Base-by-base conservation (phyloP, 1,140 invertebrate species). In the Temnothorax nylanderi region DNA sequence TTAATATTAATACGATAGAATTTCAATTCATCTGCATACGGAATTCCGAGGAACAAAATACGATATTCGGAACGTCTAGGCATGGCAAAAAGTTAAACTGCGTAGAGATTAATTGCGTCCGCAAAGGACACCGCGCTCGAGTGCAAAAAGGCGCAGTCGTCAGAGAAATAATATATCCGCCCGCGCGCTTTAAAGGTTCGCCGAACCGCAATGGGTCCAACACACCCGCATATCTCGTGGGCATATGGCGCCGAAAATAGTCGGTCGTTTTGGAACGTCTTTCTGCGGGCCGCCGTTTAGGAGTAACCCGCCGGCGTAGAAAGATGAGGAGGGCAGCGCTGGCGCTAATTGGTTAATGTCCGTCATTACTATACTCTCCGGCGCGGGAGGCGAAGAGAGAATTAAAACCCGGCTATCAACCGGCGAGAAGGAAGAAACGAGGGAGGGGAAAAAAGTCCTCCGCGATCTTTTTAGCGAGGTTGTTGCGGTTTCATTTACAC, bases 271-370 rank as follows among this genome's bases (percentile, higher is more conserved):
- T 75, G 76, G 26, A 77, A 18, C 88, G 54, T 89, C 84, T 86
- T 90, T 90, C 84, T 72, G 41, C 71, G 74, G 67, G 58, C 34
- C 86, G 85, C 34, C 86, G 85, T 90, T 88, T 89, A 81, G 8
- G 41, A 60, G 10, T 21, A 82, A 41, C 54, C 37, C 37, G 37
- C 26, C 2, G 26, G 11, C 54, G 76, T 51, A 80, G 76, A 86
- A 69, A 86, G 64, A 69, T 69, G 62, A 67, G 32, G 44, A 18
- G 72, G 41, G 26, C 21, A 32, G 74, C 18, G 44, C 44, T 21
- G 69, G 90, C 85, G 88, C 88, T 92, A 92, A 92, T 92, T 92
- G 91, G 88, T 91, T 92, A 92, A 92, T 91, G 87, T 69, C 75
- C 69, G 88, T 91, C 88, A 92, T 92, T 92, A 92, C 67, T 82